Conservation (phyloP, 2,888 invertebrate genomes). For the Seladonia tumulorum region DNA sequence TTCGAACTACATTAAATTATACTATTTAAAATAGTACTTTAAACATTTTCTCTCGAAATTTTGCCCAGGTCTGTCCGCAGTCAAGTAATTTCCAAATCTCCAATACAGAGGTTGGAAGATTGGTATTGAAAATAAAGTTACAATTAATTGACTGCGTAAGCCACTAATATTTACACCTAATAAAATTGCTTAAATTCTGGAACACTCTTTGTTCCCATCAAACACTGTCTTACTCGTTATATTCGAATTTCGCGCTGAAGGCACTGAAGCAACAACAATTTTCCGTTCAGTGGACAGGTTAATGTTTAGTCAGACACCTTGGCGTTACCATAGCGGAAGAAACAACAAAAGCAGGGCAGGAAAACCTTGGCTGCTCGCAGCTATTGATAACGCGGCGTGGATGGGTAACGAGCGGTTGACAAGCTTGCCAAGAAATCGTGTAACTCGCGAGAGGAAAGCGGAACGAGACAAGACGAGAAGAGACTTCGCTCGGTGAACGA, state of each 20-base stretch:
- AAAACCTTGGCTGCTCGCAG: constrained; percentile 33
- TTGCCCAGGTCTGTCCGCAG: too few species aligned
- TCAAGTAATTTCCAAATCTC: too few species aligned
- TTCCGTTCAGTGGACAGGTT: constrained; percentile 48
- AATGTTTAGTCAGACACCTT: constrained; percentile 48
- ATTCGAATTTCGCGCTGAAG: neutral
- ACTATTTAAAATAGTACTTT: too few species aligned
- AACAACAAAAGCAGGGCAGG: constrained; percentile 33
- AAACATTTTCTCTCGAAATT: too few species aligned
- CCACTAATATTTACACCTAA: too few species aligned
- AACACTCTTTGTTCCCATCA: neutral
- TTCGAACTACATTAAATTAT: too few species aligned
- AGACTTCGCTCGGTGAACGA: constrained; percentile 27
- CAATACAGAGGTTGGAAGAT: too few species aligned
- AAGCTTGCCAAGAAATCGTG: constrained; percentile 59
- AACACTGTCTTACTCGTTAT: neutral
- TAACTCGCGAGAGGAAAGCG: constrained; percentile 8
- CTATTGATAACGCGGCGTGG: constrained; percentile 50
- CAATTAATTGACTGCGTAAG: too few species aligned
- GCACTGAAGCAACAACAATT: constrained; percentile 52
- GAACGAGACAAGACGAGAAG: constrained; percentile 2
- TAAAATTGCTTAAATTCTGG: too few species aligned
- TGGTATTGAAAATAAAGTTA: too few species aligned
- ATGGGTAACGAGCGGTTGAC: constrained; percentile 57
- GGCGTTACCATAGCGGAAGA: constrained; percentile 19